Evolutionary conservation across 2,797 vertebrate species (phyloP).

Genomic region (Hydrocynus forskahlii): DNA sequence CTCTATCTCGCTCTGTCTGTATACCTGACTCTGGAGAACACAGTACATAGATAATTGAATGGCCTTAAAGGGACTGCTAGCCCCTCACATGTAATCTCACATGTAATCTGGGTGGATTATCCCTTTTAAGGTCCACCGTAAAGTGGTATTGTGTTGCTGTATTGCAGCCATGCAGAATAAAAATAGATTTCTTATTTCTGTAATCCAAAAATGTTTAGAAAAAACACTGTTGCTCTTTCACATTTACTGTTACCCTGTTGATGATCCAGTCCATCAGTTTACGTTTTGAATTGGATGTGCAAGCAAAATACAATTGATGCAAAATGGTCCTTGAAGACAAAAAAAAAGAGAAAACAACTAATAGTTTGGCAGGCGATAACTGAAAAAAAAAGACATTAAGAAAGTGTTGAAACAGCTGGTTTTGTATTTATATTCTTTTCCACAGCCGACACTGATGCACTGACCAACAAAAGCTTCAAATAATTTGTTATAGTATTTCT

Average conservation of each 20-base stretch:
- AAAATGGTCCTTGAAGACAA: not conserved
- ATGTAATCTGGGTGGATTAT: constrained; percentile 32
- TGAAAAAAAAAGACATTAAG: not conserved
- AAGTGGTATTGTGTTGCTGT: constrained; percentile 44
- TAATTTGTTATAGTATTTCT: not conserved
- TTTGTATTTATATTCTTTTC: not conserved
- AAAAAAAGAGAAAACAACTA: not conserved
- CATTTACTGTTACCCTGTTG: constrained; percentile 33
- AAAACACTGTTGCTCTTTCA: not conserved
- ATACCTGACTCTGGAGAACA: constrained; percentile 20
- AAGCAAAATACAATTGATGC: constrained; percentile 1
- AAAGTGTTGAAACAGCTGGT: not conserved
- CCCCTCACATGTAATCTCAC: constrained; percentile 39
- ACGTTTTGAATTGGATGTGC: constrained; percentile 3
- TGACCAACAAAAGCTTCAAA: constrained; percentile 9
- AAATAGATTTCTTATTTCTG: not conserved
- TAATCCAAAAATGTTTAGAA: constrained; percentile 1
- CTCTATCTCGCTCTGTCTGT: not conserved
- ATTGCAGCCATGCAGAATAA: constrained; percentile 33
- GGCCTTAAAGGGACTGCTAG: constrained; percentile 14
- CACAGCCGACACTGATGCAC: not conserved
- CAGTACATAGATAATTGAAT: constrained; percentile 42
- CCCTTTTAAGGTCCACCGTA: constrained; percentile 30
- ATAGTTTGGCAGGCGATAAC: not conserved
- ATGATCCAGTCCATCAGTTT: not conserved